phyloP scores from a whole-genome alignment of 2,797 vertebrate species.

The Hippopotamyrus pictus region DNA sequence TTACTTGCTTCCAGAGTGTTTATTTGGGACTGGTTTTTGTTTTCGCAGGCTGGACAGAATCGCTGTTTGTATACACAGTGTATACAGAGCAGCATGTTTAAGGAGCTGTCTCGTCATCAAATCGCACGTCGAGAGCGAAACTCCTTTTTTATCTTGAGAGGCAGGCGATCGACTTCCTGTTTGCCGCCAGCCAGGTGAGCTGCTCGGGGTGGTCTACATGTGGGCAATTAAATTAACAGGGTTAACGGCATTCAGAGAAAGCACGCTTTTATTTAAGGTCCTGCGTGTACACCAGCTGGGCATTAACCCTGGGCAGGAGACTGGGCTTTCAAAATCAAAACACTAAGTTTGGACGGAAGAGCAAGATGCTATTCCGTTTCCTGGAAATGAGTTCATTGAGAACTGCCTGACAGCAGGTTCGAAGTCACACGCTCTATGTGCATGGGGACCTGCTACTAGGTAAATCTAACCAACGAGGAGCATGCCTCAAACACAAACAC shows the following conservation, averaged over 20 bases:
- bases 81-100: background rate
- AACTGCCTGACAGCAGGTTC: background rate
- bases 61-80: constrained; percentile 21
- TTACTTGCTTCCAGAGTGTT: constrained; percentile 38
- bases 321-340: background rate
- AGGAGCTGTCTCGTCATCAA: background rate
- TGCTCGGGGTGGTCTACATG: background rate
- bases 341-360: background rate
- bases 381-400: background rate
- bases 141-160: background rate
- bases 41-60: constrained; percentile 36
- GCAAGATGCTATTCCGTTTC: background rate
- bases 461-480: background rate
- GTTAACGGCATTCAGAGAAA: background rate
- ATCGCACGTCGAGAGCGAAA: background rate
- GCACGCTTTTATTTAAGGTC: background rate
- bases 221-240: background rate
- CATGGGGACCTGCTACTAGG: no score
- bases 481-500: background rate
- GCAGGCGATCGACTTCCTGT: background rate
- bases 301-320: background rate
- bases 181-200: background rate
- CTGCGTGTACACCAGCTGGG: background rate
- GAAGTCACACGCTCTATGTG: background rate
- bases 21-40: constrained; percentile 39